These are phyloP conservation scores for Sebastes vulpes DNA, from an alignment of 2,797 vertebrate species.

Conservation along the genomic window DNA sequence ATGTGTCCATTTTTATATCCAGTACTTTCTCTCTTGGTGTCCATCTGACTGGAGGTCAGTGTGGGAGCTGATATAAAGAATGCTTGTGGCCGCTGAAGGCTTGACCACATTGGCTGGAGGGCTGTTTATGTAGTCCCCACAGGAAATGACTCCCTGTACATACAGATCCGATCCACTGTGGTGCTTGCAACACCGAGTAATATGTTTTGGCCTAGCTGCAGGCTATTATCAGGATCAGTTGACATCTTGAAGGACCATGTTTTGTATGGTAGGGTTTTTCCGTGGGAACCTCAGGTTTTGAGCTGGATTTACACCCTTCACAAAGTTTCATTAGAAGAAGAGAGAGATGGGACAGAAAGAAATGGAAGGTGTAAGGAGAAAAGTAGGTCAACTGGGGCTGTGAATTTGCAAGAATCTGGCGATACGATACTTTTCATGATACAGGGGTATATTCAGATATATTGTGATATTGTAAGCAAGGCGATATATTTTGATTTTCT, in stretches of 20 bases:
- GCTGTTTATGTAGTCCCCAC: constrained; percentile 61
- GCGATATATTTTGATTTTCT: too few relatives aligned
- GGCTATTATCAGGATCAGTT: constrained; percentile 37
- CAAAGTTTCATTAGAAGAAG: background rate
- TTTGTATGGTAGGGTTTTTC: constrained; percentile 14
- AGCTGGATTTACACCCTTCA: background rate
- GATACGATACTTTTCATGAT: background rate
- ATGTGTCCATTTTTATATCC: constrained; percentile 40
- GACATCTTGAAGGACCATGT: constrained; percentile 16
- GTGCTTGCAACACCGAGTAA: constrained; percentile 34
- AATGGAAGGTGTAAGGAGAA: background rate
- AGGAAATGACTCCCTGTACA: constrained; percentile 78
- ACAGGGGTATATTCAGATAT: background rate
- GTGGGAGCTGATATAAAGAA: constrained; percentile 70
- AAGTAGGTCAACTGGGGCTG: background rate
- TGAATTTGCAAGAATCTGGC: background rate
- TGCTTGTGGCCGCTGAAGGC: constrained; percentile 50
- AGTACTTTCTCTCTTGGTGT: constrained; percentile 36
- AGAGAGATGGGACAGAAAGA: background rate
- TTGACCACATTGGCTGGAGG: constrained; percentile 54
- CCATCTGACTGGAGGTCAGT: constrained; percentile 56
- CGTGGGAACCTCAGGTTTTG: background rate
- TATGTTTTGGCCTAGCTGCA: constrained; percentile 48
- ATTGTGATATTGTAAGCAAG: background rate
- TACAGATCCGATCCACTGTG: constrained; percentile 50